Conservation (phyloP, 2,888 invertebrate genomes). For the Epistrophella euchroma region DNA sequence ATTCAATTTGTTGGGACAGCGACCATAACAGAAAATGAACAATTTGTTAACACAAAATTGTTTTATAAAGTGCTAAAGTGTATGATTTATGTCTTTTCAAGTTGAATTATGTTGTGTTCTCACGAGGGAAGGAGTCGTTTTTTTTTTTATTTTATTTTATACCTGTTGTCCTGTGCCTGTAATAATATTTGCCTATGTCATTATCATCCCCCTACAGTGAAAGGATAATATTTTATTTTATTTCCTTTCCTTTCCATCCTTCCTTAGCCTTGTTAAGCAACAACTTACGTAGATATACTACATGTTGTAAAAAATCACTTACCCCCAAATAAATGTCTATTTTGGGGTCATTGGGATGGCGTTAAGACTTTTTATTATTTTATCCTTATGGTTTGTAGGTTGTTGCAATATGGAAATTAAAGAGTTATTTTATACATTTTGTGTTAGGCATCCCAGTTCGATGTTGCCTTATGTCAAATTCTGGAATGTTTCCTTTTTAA, state of each 20-base stretch:
- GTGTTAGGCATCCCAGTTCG: not conserved
- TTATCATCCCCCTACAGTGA: slow-evolving; percentile 46
- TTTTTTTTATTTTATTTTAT: too few species aligned
- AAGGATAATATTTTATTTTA: slow-evolving; percentile 52
- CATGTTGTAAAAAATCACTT: slow-evolving; percentile 42
- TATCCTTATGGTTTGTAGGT: not conserved
- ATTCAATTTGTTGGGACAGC: slow-evolving; percentile 18
- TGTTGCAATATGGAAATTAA: not conserved
- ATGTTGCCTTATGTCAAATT: not conserved
- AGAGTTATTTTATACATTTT: not conserved
- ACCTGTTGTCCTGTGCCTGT: slow-evolving; percentile 17
- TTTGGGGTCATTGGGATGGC: not conserved
- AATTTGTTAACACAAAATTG: slow-evolving; percentile 52
- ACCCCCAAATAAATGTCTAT: slow-evolving; percentile 22
- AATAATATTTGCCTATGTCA: slow-evolving; percentile 56
- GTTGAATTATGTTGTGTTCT: slow-evolving; percentile 54
- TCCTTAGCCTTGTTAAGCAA: not conserved
- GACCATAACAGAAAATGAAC: slow-evolving; percentile 24
- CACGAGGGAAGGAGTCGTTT: slow-evolving; percentile 17
- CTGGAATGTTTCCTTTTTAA: not conserved
- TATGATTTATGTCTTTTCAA: slow-evolving; percentile 58
- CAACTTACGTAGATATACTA: not conserved
- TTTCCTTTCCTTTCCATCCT: slow-evolving; percentile 9
- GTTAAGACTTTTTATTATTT: not conserved
- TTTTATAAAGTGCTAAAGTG: slow-evolving; percentile 41